phyloP scores from a whole-genome alignment of 2,888 invertebrate genomes.

The Folsomia manolachei region DNA sequence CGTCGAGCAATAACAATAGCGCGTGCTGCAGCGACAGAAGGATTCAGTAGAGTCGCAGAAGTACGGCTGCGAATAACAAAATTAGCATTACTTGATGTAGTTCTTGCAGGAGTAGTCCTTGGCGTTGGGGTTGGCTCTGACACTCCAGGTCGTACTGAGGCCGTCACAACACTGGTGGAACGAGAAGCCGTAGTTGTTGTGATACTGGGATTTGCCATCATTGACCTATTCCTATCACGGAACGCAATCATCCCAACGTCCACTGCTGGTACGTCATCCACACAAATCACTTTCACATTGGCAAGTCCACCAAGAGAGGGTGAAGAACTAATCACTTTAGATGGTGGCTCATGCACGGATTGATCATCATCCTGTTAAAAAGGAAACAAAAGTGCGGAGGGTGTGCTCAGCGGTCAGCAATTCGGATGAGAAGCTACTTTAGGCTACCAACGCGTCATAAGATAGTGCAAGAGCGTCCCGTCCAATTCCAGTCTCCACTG shows the following conservation, averaged over 20 bases:
- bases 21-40: not conserved
- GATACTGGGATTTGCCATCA: not conserved
- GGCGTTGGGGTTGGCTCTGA: too few species aligned
- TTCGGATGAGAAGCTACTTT: not conserved
- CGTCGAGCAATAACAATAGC: not conserved
- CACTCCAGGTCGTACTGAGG: not conserved
- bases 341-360: constrained; percentile 27
- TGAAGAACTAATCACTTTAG: constrained; percentile 22
- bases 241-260: not conserved
- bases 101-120: too few species aligned
- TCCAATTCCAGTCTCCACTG: constrained; percentile 19
- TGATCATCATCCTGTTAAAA: constrained; percentile 28
- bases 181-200: not conserved
- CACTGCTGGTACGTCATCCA: not conserved
- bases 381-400: constrained; percentile 10
- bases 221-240: not conserved
- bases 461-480: constrained; percentile 11
- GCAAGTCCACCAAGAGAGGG: constrained; percentile 11
- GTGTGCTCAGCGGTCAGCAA: not conserved
- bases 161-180: too few species aligned
- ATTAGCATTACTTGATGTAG: not conserved
- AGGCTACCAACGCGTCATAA: constrained; percentile 17
- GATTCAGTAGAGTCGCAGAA: not conserved
- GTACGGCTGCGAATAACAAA: not conserved
- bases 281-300: not conserved